Conservation (phyloP, 2,888 invertebrate genomes). For the Fabriciana adippe region DNA sequence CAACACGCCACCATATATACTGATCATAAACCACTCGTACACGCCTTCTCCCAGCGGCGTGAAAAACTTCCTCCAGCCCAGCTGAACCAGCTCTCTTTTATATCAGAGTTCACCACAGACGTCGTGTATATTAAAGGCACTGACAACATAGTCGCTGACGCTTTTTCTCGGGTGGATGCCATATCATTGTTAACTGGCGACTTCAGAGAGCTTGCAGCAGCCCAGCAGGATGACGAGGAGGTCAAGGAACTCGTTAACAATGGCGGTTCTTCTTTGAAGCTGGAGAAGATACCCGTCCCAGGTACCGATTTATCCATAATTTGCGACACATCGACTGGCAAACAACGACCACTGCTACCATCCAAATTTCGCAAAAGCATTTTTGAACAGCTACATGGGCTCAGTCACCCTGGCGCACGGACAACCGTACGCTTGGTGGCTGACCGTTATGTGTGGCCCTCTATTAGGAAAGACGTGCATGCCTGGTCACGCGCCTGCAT, state of each 20-base stretch:
- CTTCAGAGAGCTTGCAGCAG: slow-evolving; percentile 23
- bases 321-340: slow-evolving; percentile 37
- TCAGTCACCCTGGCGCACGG: slow-evolving; percentile 39
- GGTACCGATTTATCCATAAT: slow-evolving; percentile 28
- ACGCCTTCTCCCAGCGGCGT: slow-evolving; percentile 35
- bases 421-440: slow-evolving; percentile 43
- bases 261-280: slow-evolving; percentile 28
- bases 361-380: slow-evolving; percentile 18
- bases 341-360: slow-evolving; percentile 36
- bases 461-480: slow-evolving; percentile 45
- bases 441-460: slow-evolving; percentile 55
- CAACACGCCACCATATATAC: slow-evolving; percentile 38
- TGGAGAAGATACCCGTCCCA: slow-evolving; percentile 28
- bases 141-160: slow-evolving; percentile 44
- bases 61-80: slow-evolving; percentile 42
- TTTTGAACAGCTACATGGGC: slow-evolving; percentile 36
- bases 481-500: slow-evolving; percentile 49
- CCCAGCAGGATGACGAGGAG: slow-evolving; percentile 37
- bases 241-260: neutral
- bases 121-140: slow-evolving; percentile 38
- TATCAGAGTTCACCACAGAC: slow-evolving; percentile 44
- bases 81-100: slow-evolving; percentile 41
- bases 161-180: slow-evolving; percentile 42
- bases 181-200: slow-evolving; percentile 32
- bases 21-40: slow-evolving; percentile 40